Percentiles rank a stretch among this genome's conserved stretches.
phyloP scores from a whole-genome alignment of 2,888 invertebrate species.

The Norana najaformis region DNA sequence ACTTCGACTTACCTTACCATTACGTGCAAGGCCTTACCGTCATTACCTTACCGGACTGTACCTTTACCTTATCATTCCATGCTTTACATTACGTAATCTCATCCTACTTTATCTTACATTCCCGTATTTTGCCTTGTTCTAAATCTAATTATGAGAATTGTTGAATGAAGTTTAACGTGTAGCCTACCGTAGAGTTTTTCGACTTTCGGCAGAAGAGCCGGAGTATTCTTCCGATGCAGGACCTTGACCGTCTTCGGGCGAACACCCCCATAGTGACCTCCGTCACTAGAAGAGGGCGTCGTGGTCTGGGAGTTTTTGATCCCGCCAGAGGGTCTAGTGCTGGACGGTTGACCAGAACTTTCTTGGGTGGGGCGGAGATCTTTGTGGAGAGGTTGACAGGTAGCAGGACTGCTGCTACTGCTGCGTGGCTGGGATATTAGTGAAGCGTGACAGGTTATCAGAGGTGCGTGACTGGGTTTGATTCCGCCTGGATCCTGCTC shows the following conservation, averaged over 20 bases:
- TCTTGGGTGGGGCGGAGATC: not conserved
- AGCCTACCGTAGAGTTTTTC: slow-evolving; percentile 20
- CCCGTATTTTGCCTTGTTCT: not conserved
- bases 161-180: not conserved
- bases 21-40: too few relatives aligned
- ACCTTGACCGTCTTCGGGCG: slow-evolving; percentile 20
- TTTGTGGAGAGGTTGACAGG: not conserved
- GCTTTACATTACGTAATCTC: not conserved
- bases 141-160: not conserved
- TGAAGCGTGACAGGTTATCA: not conserved
- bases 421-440: not conserved
- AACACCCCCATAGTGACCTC: not conserved
- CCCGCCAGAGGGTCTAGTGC: not conserved
- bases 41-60: too few relatives aligned
- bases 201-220: not conserved
- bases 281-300: not conserved
- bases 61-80: not conserved
- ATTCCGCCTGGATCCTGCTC: not conserved
- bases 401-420: not conserved
- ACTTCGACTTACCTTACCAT: too few relatives aligned
- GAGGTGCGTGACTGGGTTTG: not conserved
- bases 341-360: not conserved
- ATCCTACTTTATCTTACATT: not conserved
- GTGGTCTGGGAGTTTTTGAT: not conserved
- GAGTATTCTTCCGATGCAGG: slow-evolving; percentile 16